Conservation (phyloP, 2,113 vertebrate species). For the Apistogramma diplotaenia region DNA sequence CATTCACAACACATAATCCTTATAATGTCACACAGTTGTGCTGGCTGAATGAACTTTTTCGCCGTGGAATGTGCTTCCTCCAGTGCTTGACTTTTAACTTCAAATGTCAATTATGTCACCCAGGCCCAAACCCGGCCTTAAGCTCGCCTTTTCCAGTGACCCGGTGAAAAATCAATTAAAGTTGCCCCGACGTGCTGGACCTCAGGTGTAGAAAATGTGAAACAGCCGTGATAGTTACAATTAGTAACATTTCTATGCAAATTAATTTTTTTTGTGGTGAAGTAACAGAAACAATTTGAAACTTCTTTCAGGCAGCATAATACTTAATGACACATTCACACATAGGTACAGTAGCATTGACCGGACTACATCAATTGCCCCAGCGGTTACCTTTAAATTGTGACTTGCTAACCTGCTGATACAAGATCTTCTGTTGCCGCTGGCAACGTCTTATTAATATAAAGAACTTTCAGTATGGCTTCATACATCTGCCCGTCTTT, state of each 20-base stretch:
- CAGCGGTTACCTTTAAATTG: neutral
- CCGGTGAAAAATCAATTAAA: conserved; percentile 56
- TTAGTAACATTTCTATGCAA: conserved; percentile 61
- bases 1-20: neutral
- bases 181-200: neutral
- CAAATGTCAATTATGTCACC: conserved; percentile 59
- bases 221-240: conserved; percentile 19
- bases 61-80: conserved; percentile 17
- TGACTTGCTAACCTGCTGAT: conserved; percentile 41
- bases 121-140: conserved; percentile 2
- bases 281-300: neutral
- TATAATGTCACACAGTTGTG: conserved; percentile 10
- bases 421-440: conserved; percentile 11
- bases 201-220: conserved; percentile 23
- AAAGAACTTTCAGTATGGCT: conserved; percentile 11
- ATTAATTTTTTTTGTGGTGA: neutral
- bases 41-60: neutral
- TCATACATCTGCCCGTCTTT: conserved; percentile 8
- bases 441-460: conserved; percentile 27
- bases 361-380: conserved; percentile 6
- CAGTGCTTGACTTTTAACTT: conserved; percentile 51
- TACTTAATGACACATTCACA: neutral
- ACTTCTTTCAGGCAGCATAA: neutral
- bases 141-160: conserved; percentile 12
- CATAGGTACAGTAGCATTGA: neutral